Evolutionary conservation across 2,797 vertebrate genomes (phyloP).

Genomic region (Xiphorhynchus erythropygius): DNA sequence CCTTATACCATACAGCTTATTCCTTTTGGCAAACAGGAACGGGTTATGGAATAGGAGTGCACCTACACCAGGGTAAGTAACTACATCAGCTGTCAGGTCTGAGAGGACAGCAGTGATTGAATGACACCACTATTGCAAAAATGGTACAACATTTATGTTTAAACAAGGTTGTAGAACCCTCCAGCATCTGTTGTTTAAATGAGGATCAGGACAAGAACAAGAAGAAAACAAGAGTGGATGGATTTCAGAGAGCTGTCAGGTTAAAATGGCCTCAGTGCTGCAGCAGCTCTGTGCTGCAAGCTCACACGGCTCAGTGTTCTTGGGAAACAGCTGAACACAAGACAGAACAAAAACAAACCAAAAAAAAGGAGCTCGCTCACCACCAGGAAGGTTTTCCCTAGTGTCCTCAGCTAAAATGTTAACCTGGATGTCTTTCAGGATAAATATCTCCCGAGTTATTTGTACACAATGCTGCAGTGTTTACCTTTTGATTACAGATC

Average conservation of each 20-base stretch:
- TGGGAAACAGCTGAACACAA: conserved; percentile 6
- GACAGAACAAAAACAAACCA: neutral
- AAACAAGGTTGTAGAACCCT: neutral
- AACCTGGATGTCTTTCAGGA: conserved; percentile 58
- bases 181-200: neutral
- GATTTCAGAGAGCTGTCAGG: neutral
- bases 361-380: neutral
- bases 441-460: conserved; percentile 62
- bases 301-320: neutral
- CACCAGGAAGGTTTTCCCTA: conserved; percentile 47
- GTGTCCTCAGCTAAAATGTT: conserved; percentile 24
- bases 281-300: neutral
- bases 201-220: neutral
- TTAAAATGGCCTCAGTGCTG: neutral
- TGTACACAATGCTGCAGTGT: conserved; percentile 43
- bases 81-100: neutral
- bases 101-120: neutral
- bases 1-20: neutral
- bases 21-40: neutral
- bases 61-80: neutral
- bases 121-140: neutral
- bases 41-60: neutral
- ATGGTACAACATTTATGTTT: neutral
- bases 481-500: conserved; percentile 70
- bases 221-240: neutral